Conservation (phyloP, 1,140 invertebrate genomes). For the Conus ventricosus region DNA sequence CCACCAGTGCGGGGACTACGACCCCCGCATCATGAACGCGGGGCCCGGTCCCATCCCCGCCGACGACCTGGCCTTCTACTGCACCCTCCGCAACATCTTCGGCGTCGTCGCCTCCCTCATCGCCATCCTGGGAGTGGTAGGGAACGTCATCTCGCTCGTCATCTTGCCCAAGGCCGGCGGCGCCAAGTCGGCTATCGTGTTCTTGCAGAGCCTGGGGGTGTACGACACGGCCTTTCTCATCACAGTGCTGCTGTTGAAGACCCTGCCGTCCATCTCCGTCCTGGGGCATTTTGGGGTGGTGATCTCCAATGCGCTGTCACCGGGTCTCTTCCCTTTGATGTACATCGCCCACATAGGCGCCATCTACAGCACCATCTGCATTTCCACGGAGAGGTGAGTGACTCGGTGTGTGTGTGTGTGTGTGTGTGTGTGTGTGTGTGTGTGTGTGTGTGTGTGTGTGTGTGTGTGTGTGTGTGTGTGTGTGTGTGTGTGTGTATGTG, state of each 20-base stretch:
- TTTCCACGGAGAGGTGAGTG: constrained; percentile 35
- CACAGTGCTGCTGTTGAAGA: constrained; percentile 23
- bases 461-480: neutral
- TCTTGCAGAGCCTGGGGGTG: constrained; percentile 35
- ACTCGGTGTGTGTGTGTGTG: neutral
- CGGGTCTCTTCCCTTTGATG: constrained; percentile 23
- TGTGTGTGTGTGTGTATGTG: neutral
- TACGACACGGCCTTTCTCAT: constrained; percentile 37
- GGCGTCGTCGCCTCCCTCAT: constrained; percentile 35
- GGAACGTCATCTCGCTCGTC: constrained; percentile 36
- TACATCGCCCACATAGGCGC: constrained; percentile 39
- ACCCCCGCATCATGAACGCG: constrained; percentile 3
- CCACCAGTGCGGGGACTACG: constrained; percentile 33
- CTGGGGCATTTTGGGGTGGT: constrained; percentile 35
- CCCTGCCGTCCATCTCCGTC: constrained; percentile 33
- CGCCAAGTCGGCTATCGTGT: constrained; percentile 28
- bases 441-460: neutral
- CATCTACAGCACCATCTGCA: constrained; percentile 40
- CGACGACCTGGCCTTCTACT: constrained; percentile 29
- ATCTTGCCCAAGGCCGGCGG: constrained; percentile 37
- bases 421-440: neutral
- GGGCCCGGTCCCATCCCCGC: neutral
- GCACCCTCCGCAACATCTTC: constrained; percentile 38
- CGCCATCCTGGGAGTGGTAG: constrained; percentile 30
- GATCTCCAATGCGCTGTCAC: constrained; percentile 34